Evolutionary conservation across 2,113 vertebrate genomes (phyloP).

Genomic region (Ranitomeya imitator): DNA sequence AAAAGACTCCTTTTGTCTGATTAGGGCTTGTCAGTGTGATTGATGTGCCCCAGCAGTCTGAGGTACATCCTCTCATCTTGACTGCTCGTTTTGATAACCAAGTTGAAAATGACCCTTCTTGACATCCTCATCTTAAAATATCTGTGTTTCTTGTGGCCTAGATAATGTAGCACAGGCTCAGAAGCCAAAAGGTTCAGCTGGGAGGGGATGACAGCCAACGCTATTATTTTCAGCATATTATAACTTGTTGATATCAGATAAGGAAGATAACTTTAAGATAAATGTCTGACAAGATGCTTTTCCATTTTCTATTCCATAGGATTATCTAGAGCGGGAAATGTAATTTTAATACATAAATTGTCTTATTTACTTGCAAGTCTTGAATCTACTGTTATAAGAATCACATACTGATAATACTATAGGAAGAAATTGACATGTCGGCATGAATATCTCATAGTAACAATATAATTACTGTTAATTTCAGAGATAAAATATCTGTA

Average conservation of each 20-base stretch:
- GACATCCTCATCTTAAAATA: conserved; percentile 62
- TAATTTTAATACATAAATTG: conserved; percentile 18
- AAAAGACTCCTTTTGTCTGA: conserved; percentile 65
- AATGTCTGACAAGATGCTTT: background rate
- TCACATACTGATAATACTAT: background rate
- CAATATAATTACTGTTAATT: background rate
- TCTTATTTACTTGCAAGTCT: conserved; percentile 20
- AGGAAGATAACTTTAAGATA: conserved; percentile 21
- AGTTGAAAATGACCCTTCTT: conserved; percentile 56
- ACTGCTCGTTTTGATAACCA: conserved; percentile 61
- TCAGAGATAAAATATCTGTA: background rate
- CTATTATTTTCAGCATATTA: conserved; percentile 38
- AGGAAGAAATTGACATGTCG: background rate
- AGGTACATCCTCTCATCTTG: conserved; percentile 63
- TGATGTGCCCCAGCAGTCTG: conserved; percentile 61
- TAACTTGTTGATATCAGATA: background rate
- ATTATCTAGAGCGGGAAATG: background rate
- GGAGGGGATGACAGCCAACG: conserved; percentile 24
- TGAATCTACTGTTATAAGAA: background rate
- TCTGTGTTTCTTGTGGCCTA: conserved; percentile 60
- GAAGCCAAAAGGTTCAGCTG: conserved; percentile 57
- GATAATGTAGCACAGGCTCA: conserved; percentile 56
- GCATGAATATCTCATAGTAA: background rate
- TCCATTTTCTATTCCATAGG: conserved; percentile 2
- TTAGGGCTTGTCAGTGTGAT: conserved; percentile 65